Evolutionary conservation across 64 coral and sea anemone genomes (phyloP).

Genomic region (Trachythela sp.): DNA sequence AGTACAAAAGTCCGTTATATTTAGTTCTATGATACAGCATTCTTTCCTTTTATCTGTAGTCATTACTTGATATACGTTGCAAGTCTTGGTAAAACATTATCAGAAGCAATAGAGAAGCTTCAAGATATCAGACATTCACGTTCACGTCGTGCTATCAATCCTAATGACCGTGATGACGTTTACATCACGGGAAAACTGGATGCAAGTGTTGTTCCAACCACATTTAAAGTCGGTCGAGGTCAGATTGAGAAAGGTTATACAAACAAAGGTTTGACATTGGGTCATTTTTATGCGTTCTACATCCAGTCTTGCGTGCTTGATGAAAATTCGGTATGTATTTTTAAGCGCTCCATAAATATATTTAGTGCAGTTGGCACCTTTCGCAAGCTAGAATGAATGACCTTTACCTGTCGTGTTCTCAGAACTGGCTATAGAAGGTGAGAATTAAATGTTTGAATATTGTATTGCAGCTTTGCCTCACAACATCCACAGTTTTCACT

Average conservation of each 20-base stretch:
- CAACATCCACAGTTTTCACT: not conserved
- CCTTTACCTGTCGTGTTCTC: not conserved
- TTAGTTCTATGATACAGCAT: not conserved
- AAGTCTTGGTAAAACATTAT: not conserved
- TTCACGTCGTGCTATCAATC: not conserved
- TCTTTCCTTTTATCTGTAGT: not conserved
- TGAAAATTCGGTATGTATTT: not conserved
- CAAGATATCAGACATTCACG: not conserved
- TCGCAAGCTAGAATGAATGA: not conserved
- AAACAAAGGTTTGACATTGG: not conserved
- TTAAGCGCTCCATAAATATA: too few species aligned
- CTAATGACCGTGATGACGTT: not conserved
- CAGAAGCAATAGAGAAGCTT: not conserved
- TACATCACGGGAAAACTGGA: not conserved
- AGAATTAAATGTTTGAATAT: not conserved
- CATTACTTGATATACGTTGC: slow-evolving; percentile 8
- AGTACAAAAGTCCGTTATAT: too few species aligned
- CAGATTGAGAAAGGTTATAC: not conserved
- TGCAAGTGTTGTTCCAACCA: not conserved
- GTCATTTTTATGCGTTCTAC: not conserved
- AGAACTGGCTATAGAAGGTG: too few species aligned
- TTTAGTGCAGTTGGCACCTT: too few species aligned
- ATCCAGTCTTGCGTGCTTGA: not conserved
- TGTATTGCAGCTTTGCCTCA: not conserved
- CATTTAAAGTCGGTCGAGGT: not conserved